These are phyloP conservation scores for Catocala fraxini DNA, from an alignment of 2,888 invertebrate genomes.

Conservation along the genomic window DNA sequence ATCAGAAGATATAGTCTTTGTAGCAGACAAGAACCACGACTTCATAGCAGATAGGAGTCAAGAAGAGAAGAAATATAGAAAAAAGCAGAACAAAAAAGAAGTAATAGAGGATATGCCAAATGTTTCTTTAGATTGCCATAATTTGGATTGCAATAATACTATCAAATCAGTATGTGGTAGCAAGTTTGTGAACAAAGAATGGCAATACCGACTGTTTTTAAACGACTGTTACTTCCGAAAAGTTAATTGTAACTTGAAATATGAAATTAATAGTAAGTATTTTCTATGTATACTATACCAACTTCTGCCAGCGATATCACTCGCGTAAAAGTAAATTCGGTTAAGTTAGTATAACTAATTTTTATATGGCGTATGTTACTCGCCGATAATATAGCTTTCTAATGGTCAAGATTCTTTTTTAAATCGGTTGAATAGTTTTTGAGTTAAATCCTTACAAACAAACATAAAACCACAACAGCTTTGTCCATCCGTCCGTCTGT, in stretches of 20 bases:
- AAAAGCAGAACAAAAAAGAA: neutral
- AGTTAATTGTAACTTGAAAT: constrained; percentile 75
- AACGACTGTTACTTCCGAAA: constrained; percentile 78
- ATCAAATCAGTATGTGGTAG: constrained; percentile 67
- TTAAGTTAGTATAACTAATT: too few relatives aligned
- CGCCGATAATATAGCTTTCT: too few relatives aligned
- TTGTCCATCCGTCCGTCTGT: too few relatives aligned
- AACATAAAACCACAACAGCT: too few relatives aligned
- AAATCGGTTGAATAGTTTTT: too few relatives aligned
- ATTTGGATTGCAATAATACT: constrained; percentile 67
- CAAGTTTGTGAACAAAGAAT: constrained; percentile 58
- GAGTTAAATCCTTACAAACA: too few relatives aligned
- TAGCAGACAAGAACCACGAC: constrained; percentile 36
- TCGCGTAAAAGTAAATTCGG: too few relatives aligned
- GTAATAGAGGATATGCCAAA: neutral
- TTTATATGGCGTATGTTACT: too few relatives aligned
- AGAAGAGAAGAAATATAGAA: neutral
- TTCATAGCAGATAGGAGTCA: neutral
- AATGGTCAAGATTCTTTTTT: too few relatives aligned
- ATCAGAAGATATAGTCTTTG: constrained; percentile 27
- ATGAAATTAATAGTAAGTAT: constrained; percentile 71
- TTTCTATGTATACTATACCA: too few relatives aligned
- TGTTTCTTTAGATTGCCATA: constrained; percentile 56
- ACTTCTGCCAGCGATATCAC: too few relatives aligned
- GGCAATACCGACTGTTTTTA: constrained; percentile 69